phyloP scores from a whole-genome alignment of 1,140 invertebrate species.

The Drosophila littoralis region DNA sequence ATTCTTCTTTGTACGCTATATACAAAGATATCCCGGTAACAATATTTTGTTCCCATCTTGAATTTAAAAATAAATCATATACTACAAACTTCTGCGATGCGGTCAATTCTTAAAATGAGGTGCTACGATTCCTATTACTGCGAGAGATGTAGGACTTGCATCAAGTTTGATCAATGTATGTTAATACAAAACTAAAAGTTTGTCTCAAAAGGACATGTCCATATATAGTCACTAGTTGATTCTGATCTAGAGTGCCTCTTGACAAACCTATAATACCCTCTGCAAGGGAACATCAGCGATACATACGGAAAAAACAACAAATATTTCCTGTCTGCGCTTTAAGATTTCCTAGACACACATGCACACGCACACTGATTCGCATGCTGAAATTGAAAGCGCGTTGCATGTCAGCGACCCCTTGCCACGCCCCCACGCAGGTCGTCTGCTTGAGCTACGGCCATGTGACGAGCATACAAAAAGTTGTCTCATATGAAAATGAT shows the following conservation, averaged over 20 bases:
- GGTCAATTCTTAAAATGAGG: too few relatives aligned
- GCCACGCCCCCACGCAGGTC: conserved; percentile 11
- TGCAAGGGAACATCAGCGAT: background rate
- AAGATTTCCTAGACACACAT: conserved; percentile 74
- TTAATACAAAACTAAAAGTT: too few relatives aligned
- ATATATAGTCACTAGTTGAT: background rate
- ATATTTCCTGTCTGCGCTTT: conserved; percentile 81
- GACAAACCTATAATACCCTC: background rate
- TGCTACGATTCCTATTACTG: too few relatives aligned
- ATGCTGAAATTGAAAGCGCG: conserved; percentile 76
- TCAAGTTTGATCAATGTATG: too few relatives aligned
- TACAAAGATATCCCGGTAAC: too few relatives aligned
- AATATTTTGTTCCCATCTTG: too few relatives aligned
- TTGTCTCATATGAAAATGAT: conserved; percentile 70
- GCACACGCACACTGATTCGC: conserved; percentile 5
- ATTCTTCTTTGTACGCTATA: too few relatives aligned
- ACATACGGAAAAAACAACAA: conserved; percentile 37
- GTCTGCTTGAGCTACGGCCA: conserved; percentile 50
- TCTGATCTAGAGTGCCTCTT: background rate
- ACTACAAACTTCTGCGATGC: too few relatives aligned
- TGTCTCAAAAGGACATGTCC: too few relatives aligned
- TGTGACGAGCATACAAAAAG: conserved; percentile 61
- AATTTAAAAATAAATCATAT: too few relatives aligned
- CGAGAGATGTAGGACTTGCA: too few relatives aligned
- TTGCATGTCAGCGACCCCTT: conserved; percentile 77